Base-by-base conservation (phyloP, 2,888 invertebrate genomes). In the Encarsia formosa region DNA sequence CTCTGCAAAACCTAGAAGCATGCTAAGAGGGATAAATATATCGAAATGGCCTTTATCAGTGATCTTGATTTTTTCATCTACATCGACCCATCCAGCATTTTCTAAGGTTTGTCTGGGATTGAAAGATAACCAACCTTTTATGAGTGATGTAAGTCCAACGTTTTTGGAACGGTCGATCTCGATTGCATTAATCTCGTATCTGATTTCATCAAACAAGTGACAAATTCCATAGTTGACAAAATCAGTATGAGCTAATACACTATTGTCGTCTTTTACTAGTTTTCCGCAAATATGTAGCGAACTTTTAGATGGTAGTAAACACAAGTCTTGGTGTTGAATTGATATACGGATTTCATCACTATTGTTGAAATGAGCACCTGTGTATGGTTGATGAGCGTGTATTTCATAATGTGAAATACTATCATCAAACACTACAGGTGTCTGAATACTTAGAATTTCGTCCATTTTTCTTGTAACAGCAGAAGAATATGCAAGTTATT, bases 131-230 rank as follows among this genome's bases (percentile, higher is more conserved):
- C 34, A 15, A 34, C 18, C 18, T 34, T 15, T 15, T 15, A n/a
- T 34, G 3, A 34, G 59, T 6, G n/a, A n/a, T n/a, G n/a, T n/a
- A n/a, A n/a, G n/a, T n/a, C n/a, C n/a, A n/a, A n/a, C n/a, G n/a
- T n/a, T n/a, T n/a, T n/a, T n/a, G n/a, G n/a, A n/a, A n/a, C n/a
- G n/a, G n/a, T n/a, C n/a, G n/a, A n/a, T n/a, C 49, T 65, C 65
- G 5, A 61, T 54, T 16, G 63, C 66, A 52, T 65, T 66, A 11
- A 69, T 18, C 55, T 69, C 66, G 56, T 70, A 69, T 9, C 66
- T 63, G 41, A 69, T 65, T 56, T 58, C 65, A 47, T 67, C 63
- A 52, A 67, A 68, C 19, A 68, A 43, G 54, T 61, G 62, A 8
- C 63, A 59, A 20, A 64, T 49, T 29, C 60, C 58, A 56, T 68